Evolutionary conservation across 64 coral and sea anemone genomes (phyloP), one percentile per base, ranked within the genome.

Genomic region (Acropora yongei): DNA sequence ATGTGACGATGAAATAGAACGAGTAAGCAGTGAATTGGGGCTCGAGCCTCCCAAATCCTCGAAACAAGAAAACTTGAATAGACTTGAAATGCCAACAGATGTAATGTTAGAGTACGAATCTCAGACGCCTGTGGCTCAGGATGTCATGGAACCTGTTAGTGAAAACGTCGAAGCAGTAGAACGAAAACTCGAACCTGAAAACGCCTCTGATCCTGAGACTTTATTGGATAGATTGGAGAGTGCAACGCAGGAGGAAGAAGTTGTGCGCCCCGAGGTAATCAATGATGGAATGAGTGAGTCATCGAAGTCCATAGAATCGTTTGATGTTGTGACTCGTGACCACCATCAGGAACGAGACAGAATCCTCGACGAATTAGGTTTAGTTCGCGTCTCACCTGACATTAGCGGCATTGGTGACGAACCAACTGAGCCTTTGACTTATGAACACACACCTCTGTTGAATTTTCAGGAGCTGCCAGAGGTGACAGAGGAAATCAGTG

Each of bases 301-400:
- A 11, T 44, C 53, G 41, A 82, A 3, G 55, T 39, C 41, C 11
- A 45, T 71, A 85, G 43, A 85, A 18, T 19, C 43, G 44, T 85
- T 5, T 71, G 82, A 71, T 49, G 82, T 65, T n/a, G 61, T 49
- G 18, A 7, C 30, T 85, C 65, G 65, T 71, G 63, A 85, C 39
- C 19, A 85, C 13, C 42, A 69, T 49, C 44, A 48, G 41, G 82
- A 85, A 49, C 44, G 65, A 17, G 40, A 79, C 45, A 88, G 41
- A 77, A 68, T 55, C 58, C 20, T 79, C 65, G 90, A 87, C n/a
- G 53, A 87, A 89, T 80, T 88, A 18, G 74, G 2, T 16, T 46
- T 89, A 79, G 81, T 93, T 55, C 13, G 49, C 44, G 50, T 86
- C 43, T 85, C 58, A 55, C 72, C 92, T 77, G 83, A 94, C 39